These are phyloP conservation scores for Silurus glanis DNA, from an alignment of 2,113 vertebrate species.

Conservation along the genomic window DNA sequence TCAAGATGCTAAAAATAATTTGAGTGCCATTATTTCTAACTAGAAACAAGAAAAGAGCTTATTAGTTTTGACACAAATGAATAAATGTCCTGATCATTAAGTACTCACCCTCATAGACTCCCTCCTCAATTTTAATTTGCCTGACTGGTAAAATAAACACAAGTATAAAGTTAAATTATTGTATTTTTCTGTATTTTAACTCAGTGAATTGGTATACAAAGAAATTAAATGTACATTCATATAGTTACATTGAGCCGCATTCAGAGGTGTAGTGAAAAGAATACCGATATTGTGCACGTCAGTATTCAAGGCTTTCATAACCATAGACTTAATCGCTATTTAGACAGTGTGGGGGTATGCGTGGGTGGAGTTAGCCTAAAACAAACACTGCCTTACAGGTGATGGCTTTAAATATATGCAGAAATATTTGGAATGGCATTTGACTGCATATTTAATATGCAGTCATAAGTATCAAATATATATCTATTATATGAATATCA, in stretches of 20 bases:
- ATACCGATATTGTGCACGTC: neutral
- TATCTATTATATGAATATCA: neutral
- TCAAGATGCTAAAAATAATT: neutral
- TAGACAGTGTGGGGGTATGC: neutral
- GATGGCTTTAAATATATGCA: neutral
- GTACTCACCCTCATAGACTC: constrained; percentile 64
- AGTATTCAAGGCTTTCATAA: neutral
- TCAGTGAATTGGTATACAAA: neutral
- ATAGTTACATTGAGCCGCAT: neutral
- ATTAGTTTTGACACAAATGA: neutral
- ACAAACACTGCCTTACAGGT: neutral
- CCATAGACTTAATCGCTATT: neutral
- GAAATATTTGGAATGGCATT: neutral
- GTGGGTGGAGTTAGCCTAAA: neutral
- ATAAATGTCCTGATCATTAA: neutral
- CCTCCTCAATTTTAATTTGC: constrained; percentile 66
- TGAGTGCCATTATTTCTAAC: neutral
- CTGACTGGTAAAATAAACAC: constrained; percentile 54
- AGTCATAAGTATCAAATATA: neutral
- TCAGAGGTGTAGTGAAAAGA: neutral
- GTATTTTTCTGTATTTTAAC: neutral
- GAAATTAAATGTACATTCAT: neutral
- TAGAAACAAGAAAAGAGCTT: neutral
- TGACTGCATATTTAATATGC: too few species aligned
- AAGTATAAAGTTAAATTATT: neutral